These are phyloP conservation scores for Cottoperca gobio DNA, from an alignment of 2,797 vertebrate genomes.

Conservation along the genomic window DNA sequence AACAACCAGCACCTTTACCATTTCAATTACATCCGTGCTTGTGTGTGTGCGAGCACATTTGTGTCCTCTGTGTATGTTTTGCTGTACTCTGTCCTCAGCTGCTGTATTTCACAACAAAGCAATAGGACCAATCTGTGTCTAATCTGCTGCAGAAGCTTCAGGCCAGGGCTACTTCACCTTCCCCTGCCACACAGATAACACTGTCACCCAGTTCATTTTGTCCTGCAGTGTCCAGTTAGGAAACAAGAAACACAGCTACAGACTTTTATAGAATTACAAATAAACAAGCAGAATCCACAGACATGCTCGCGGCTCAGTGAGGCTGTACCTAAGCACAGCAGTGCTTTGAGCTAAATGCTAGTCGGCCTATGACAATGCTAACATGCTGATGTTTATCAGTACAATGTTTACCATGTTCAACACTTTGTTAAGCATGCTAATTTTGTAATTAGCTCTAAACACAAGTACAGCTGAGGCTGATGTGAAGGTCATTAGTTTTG, in stretches of 20 bases:
- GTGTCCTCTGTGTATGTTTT: neutral
- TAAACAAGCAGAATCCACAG: neutral
- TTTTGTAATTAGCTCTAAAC: neutral
- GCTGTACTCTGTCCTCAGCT: constrained; percentile 31
- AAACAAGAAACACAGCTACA: neutral
- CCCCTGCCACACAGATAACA: neutral
- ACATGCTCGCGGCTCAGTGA: neutral
- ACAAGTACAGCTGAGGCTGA: neutral
- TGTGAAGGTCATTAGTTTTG: neutral
- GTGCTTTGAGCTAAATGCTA: neutral
- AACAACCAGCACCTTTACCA: constrained; percentile 32
- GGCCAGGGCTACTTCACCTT: constrained; percentile 10
- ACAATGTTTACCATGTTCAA: neutral
- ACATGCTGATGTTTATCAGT: neutral
- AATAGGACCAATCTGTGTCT: constrained; percentile 12
- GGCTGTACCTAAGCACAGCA: too few species aligned
- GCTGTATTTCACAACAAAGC: constrained; percentile 27
- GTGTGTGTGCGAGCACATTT: neutral
- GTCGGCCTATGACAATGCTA: neutral
- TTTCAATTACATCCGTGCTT: neutral
- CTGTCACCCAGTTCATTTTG: neutral
- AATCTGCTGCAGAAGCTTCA: constrained; percentile 20
- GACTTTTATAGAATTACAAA: neutral
- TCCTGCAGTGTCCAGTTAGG: neutral
- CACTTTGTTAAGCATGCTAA: neutral